These are phyloP conservation scores for Gnathonemus echidnorhynchus DNA, from an alignment of 2,113 vertebrate species.

Conservation along the genomic window DNA sequence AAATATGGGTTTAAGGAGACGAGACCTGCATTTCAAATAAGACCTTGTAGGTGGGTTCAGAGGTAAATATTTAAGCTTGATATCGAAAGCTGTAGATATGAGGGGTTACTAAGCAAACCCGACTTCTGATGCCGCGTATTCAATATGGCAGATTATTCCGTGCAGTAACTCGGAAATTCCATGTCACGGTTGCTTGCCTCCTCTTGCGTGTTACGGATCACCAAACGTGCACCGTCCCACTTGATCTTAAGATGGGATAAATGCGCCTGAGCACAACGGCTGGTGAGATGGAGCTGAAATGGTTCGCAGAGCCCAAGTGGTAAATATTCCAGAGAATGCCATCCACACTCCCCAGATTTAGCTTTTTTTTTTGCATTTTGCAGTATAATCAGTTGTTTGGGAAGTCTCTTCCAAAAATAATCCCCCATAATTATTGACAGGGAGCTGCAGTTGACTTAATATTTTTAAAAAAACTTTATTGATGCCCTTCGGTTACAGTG, in stretches of 20 bases:
- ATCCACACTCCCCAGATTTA: not conserved
- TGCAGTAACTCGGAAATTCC: not conserved
- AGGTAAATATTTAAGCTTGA: not conserved
- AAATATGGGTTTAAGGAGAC: slow-evolving; percentile 45
- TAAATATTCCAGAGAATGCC: not conserved
- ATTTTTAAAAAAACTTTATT: not conserved
- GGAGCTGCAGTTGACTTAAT: not conserved
- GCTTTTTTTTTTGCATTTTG: not conserved
- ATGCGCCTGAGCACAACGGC: not conserved
- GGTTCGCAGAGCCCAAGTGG: not conserved
- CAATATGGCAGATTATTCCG: not conserved
- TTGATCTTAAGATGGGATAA: not conserved
- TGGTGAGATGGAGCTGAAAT: not conserved
- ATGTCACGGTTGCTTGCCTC: not conserved
- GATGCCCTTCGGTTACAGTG: not conserved
- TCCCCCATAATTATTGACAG: not conserved
- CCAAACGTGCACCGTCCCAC: not conserved
- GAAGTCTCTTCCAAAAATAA: not conserved
- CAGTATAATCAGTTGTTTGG: not conserved
- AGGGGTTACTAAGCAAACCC: not conserved
- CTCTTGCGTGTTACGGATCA: not conserved
- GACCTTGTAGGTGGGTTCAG: not conserved
- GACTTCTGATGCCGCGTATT: not conserved
- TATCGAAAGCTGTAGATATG: not conserved
- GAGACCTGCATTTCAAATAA: slow-evolving; percentile 55